Evolutionary conservation across 1,140 invertebrate genomes (phyloP), one percentile per base, ranked within the genome.

Genomic region (Platyscapa corneri): DNA sequence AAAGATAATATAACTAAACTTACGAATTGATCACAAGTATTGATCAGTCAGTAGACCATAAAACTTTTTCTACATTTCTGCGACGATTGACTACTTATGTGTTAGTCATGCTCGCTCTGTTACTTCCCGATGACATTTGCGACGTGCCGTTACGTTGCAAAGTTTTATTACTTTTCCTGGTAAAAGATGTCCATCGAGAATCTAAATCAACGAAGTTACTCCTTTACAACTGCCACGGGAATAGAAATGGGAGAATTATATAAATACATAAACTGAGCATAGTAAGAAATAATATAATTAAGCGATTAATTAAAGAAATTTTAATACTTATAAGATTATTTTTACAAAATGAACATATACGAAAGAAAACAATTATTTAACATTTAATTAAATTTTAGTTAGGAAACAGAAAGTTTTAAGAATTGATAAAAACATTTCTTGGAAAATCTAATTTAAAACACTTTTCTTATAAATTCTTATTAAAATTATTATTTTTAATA

Each of bases 201-300:
- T 37, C 16, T 70, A 70, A 70, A 37, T 70, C 67, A 70, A 70
- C 30, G 18, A 70, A 70, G 67, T 70, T 70, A 37, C 32, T 70
- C 0, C 67, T 70, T 70, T 70, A 70, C 67, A 70, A 37, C 67
- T 70, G 32, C 67, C 20, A 7, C 0, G 67, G 67, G 67, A 70
- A 30, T 70, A 70, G 10, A 70, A 65, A 39, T 70, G 18, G 37
- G 64, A 70, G 14, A 70, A 37, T 1, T 70, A 20, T 37, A 37
- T 37, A 70, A 37, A 39, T 70, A 70, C 20, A 70, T 60, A 60
- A 27, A 60, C 56, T 27, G 23, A 23, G 56, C 3, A 27, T 27
- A 60, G 27, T 27, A 60, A 60, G 23, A 60, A 60, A 60, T 60
- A 60, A 27, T 14, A 60, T 60, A 60, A 60, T 60, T 60, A 16